Evolutionary conservation across 2,797 vertebrate species (phyloP).

Genomic region (Notolabrus celidotus): DNA sequence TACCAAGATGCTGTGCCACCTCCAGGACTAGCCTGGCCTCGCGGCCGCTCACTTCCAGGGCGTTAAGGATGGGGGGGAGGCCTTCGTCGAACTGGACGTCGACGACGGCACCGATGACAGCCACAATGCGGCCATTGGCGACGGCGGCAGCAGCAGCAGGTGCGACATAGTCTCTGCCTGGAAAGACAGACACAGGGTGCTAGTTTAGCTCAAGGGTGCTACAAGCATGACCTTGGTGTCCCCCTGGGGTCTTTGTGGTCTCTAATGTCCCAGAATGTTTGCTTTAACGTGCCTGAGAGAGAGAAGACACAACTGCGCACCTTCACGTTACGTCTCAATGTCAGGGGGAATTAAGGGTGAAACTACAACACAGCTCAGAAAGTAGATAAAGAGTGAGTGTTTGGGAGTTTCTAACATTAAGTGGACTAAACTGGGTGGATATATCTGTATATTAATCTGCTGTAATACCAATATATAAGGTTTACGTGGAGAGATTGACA

Average conservation of each 20-base stretch:
- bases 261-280: too few relatives aligned
- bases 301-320: too few relatives aligned
- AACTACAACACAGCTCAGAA: too few relatives aligned
- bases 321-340: constrained; percentile 47
- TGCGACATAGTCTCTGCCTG: constrained; percentile 93
- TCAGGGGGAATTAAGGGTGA: constrained; percentile 30
- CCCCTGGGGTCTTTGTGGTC: too few relatives aligned
- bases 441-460: too few relatives aligned
- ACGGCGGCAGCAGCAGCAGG: constrained; percentile 83
- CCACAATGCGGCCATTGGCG: constrained; percentile 90
- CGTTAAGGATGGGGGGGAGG: constrained; percentile 97
- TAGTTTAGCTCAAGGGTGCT: too few relatives aligned
- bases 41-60: constrained; percentile 93
- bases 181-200: not conserved
- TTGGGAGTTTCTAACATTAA: too few relatives aligned
- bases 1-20: constrained; percentile 93
- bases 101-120: constrained; percentile 97
- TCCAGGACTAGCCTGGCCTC: constrained; percentile 94
- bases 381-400: too few relatives aligned
- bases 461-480: too few relatives aligned
- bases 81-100: constrained; percentile 98
- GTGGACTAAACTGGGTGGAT: too few relatives aligned
- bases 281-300: too few relatives aligned
- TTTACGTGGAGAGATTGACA: not conserved
- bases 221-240: too few relatives aligned